These are phyloP conservation scores for Zeus faber DNA, from an alignment of 2,113 vertebrate genomes.

Conservation along the genomic window DNA sequence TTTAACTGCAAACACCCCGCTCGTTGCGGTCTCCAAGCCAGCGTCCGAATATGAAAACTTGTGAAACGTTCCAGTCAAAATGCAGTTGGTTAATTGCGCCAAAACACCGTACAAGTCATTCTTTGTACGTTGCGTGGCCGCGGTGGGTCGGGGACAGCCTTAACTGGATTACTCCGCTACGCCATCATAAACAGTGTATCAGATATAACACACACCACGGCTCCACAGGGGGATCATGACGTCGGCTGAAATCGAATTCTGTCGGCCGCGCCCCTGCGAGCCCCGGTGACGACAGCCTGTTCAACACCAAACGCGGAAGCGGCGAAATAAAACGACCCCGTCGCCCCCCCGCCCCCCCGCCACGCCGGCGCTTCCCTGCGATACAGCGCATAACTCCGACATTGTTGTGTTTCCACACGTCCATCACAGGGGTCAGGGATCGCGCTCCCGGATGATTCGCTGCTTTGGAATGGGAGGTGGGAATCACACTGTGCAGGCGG, in stretches of 20 bases:
- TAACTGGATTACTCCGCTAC: background rate
- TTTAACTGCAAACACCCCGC: too few relatives aligned
- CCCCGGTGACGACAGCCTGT: slow-evolving; percentile 2
- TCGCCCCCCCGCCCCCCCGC: slow-evolving; percentile 5
- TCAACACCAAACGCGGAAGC: background rate
- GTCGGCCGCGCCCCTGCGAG: slow-evolving; percentile 5
- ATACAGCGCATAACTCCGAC: background rate
- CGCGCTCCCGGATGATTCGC: background rate
- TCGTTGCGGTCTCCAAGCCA: too few relatives aligned
- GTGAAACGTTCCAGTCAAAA: too few relatives aligned
- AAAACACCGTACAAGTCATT: too few relatives aligned
- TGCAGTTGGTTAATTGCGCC: too few relatives aligned
- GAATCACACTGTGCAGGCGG: background rate
- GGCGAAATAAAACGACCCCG: background rate
- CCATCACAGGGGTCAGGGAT: slow-evolving; percentile 1
- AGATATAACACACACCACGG: slow-evolving; percentile 21
- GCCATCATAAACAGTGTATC: background rate
- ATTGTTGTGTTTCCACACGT: slow-evolving; percentile 4
- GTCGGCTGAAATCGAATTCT: slow-evolving; percentile 9
- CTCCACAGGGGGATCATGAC: background rate
- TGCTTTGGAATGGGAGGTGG: background rate
- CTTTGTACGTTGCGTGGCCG: too few relatives aligned
- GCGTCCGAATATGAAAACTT: too few relatives aligned
- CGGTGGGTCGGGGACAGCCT: background rate
- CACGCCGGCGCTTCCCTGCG: background rate